phyloP scores from a whole-genome alignment of 2,113 vertebrate genomes.

The Boulengeromyrus knoepffleri region DNA sequence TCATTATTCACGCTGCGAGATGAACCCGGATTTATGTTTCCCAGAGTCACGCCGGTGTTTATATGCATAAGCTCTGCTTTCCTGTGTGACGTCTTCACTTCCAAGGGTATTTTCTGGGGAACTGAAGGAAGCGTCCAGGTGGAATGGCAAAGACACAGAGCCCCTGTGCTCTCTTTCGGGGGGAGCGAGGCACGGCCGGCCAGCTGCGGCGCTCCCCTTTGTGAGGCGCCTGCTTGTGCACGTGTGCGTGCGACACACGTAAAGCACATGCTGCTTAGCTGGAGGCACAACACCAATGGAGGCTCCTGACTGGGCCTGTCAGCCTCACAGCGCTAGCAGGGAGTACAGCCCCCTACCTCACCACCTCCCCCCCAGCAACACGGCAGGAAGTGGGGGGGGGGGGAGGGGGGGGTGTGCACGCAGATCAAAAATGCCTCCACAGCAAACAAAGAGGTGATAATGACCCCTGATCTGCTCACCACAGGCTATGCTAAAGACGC shows the following conservation, averaged over 20 bases:
- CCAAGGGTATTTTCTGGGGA: not conserved
- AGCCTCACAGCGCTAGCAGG: not conserved
- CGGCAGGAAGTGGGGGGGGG: not conserved
- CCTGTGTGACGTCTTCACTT: not conserved
- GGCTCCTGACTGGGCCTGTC: not conserved
- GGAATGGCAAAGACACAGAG: not conserved
- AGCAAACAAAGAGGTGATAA: slow-evolving; percentile 13
- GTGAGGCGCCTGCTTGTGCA: not conserved
- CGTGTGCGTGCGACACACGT: not conserved
- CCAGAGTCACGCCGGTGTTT: not conserved
- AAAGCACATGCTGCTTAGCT: not conserved
- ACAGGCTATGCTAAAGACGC: not conserved
- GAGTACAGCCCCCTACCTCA: not conserved
- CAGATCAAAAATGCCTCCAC: slow-evolving; percentile 4
- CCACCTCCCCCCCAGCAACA: not conserved
- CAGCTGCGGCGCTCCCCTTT: not conserved
- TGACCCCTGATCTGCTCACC: not conserved
- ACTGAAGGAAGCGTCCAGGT: not conserved
- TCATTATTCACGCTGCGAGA: not conserved
- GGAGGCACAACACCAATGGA: not conserved
- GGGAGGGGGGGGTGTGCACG: not conserved
- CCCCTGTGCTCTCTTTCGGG: not conserved
- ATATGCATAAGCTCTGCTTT: not conserved
- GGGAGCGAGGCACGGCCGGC: not conserved
- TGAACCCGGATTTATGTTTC: not conserved